Conservation (phyloP, 2,888 invertebrate genomes). For the Polydrusus cervinus region DNA sequence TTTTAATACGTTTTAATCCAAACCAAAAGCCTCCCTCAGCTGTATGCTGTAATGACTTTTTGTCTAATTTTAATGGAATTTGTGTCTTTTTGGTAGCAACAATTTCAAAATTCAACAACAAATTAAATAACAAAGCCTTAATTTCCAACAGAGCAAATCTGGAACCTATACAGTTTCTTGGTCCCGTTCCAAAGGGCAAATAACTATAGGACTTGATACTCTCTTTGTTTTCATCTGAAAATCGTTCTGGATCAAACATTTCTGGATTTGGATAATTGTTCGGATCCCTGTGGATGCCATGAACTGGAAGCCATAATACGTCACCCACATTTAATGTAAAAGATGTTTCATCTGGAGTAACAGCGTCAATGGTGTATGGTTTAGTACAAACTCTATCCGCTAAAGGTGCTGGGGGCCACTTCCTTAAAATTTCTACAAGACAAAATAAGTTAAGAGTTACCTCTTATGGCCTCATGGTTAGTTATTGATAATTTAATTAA, state of each 20-base stretch:
- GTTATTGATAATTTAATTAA: too few species aligned
- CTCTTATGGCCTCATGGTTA: too few species aligned
- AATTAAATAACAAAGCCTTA: constrained; percentile 60
- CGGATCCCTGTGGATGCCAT: constrained; percentile 68
- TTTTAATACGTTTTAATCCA: constrained; percentile 56
- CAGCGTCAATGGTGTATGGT: constrained; percentile 66
- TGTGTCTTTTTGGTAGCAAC: constrained; percentile 61
- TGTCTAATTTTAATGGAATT: constrained; percentile 58
- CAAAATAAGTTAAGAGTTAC: too few species aligned
- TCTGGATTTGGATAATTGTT: constrained; percentile 63
- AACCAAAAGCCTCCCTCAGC: constrained; percentile 63
- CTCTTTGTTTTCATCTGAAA: constrained; percentile 74
- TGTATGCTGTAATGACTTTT: constrained; percentile 1
- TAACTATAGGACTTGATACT: constrained; percentile 70
- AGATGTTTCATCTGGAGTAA: constrained; percentile 56
- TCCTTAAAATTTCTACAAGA: constrained; percentile 59
- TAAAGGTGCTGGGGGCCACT: constrained; percentile 71
- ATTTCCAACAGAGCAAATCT: constrained; percentile 64
- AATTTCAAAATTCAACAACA: constrained; percentile 63
- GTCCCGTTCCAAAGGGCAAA: constrained; percentile 72
- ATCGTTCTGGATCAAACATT: constrained; percentile 66
- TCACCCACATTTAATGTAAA: constrained; percentile 61
- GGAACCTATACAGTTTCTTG: constrained; percentile 77
- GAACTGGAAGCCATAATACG: constrained; percentile 65
- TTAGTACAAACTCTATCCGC: constrained; percentile 73